Evolutionary conservation across 2,888 invertebrate genomes (phyloP).

Genomic region (Cyrtodaria siliqua): DNA sequence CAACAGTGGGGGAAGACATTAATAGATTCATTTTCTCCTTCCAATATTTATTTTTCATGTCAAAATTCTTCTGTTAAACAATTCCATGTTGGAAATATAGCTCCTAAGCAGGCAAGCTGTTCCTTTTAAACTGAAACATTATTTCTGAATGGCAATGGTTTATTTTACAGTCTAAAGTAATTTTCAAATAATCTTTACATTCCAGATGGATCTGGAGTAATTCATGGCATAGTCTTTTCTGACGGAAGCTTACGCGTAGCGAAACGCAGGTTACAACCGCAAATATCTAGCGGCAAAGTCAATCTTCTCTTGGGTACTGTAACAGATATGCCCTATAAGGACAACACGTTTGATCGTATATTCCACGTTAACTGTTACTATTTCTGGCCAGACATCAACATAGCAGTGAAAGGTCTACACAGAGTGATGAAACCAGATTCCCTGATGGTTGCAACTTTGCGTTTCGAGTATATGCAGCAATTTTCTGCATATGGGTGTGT

Average conservation of each 20-base stretch:
- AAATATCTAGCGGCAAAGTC: slow-evolving; percentile 71
- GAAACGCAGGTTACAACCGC: slow-evolving; percentile 32
- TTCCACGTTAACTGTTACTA: slow-evolving; percentile 82
- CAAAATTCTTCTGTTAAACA: too few relatives aligned
- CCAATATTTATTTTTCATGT: too few relatives aligned
- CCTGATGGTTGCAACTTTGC: slow-evolving; percentile 72
- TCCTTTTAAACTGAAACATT: too few relatives aligned
- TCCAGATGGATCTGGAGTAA: slow-evolving; percentile 74
- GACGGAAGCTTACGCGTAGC: slow-evolving; percentile 71
- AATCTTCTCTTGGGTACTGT: slow-evolving; percentile 66
- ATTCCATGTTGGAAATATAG: too few relatives aligned
- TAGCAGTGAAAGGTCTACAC: slow-evolving; percentile 69
- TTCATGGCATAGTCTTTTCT: slow-evolving; percentile 80
- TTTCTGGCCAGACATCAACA: slow-evolving; percentile 78
- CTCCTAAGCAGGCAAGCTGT: too few relatives aligned
- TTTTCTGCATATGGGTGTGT: slow-evolving; percentile 54
- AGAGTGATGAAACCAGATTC: slow-evolving; percentile 80
- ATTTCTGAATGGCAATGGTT: too few relatives aligned
- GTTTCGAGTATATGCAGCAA: slow-evolving; percentile 48
- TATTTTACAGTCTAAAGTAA: too few relatives aligned
- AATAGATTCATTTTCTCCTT: too few relatives aligned
- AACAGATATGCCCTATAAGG: slow-evolving; percentile 68
- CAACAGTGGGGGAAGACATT: too few relatives aligned
- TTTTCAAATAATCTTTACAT: too few relatives aligned
- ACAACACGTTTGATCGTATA: slow-evolving; percentile 74